Percentiles rank a stretch among this genome's conserved stretches.
phyloP scores from a whole-genome alignment of 1,140 invertebrate species.

The Tetragonula clypearis region DNA sequence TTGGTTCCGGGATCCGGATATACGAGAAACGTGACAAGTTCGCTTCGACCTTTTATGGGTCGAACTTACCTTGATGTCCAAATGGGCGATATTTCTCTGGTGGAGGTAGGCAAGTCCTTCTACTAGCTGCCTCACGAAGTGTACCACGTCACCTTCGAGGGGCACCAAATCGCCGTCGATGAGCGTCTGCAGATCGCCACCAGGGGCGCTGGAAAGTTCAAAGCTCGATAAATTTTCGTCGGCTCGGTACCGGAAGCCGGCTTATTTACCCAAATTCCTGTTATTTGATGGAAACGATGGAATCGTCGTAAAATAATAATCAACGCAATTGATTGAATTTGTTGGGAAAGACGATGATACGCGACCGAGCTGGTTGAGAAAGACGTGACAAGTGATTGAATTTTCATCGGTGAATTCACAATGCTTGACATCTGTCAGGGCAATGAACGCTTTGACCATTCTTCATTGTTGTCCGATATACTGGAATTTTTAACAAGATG shows the following conservation, averaged over 20 bases:
- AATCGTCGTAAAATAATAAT: too few species aligned
- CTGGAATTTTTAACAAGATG: too few species aligned
- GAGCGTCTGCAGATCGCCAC: conserved; percentile 89
- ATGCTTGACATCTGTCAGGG: too few species aligned
- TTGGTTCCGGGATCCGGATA: conserved; percentile 61
- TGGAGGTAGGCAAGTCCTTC: conserved; percentile 88
- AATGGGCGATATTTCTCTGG: conserved; percentile 88
- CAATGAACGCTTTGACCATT: too few species aligned
- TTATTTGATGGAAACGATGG: neutral
- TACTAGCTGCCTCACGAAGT: conserved; percentile 87
- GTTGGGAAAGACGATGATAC: too few species aligned
- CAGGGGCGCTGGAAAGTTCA: conserved; percentile 85
- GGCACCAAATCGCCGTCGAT: conserved; percentile 89
- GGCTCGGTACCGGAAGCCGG: neutral
- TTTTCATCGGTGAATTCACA: too few species aligned
- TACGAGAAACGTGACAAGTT: conserved; percentile 64
- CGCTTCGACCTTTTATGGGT: conserved; percentile 75
- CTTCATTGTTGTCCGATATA: too few species aligned
- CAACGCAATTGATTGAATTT: too few species aligned
- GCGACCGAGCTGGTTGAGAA: too few species aligned
- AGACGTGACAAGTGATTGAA: too few species aligned
- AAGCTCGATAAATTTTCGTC: neutral
- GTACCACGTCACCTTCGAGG: conserved; percentile 86
- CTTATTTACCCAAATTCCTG: neutral
- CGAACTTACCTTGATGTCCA: conserved; percentile 89